These are phyloP conservation scores for Zhuqinia jingwanae DNA, from an alignment of 2,888 invertebrate genomes.

Conservation along the genomic window DNA sequence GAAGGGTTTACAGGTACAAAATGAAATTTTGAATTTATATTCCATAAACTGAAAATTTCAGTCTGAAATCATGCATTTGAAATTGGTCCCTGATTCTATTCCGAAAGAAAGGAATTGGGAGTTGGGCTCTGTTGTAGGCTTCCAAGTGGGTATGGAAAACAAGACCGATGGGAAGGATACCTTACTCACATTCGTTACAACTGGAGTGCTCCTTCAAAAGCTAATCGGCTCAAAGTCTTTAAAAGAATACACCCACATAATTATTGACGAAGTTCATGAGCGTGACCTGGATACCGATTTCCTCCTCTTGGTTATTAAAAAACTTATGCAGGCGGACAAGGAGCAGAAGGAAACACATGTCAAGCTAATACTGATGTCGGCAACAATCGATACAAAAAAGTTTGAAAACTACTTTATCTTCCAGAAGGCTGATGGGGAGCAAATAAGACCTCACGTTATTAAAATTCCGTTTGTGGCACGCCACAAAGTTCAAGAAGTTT, in stretches of 20 bases:
- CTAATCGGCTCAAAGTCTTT: constrained; percentile 87
- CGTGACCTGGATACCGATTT: constrained; percentile 92
- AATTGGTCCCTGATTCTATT: too few species aligned
- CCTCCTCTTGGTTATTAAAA: constrained; percentile 90
- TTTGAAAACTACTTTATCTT: constrained; percentile 86
- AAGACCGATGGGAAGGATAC: constrained; percentile 85
- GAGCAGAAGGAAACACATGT: constrained; percentile 85
- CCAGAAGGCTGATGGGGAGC: constrained; percentile 81
- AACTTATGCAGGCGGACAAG: constrained; percentile 82
- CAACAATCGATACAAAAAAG: constrained; percentile 89
- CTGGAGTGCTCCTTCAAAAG: constrained; percentile 92
- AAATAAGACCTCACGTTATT: constrained; percentile 71
- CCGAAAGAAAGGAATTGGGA: too few species aligned
- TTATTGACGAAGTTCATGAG: constrained; percentile 97
- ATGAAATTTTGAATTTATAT: too few species aligned
- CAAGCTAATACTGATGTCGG: constrained; percentile 95
- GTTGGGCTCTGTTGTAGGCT: constrained; percentile 91
- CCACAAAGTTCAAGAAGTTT: constrained; percentile 73
- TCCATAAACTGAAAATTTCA: too few species aligned
- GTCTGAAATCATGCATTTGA: too few species aligned
- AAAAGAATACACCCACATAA: constrained; percentile 91
- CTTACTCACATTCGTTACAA: constrained; percentile 92
- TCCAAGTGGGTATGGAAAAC: constrained; percentile 90
- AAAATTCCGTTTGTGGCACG: constrained; percentile 71
- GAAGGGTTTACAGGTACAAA: constrained; percentile 90